Evolutionary conservation across 1,140 invertebrate species (phyloP).

Genomic region (Drosophila navojoa): DNA sequence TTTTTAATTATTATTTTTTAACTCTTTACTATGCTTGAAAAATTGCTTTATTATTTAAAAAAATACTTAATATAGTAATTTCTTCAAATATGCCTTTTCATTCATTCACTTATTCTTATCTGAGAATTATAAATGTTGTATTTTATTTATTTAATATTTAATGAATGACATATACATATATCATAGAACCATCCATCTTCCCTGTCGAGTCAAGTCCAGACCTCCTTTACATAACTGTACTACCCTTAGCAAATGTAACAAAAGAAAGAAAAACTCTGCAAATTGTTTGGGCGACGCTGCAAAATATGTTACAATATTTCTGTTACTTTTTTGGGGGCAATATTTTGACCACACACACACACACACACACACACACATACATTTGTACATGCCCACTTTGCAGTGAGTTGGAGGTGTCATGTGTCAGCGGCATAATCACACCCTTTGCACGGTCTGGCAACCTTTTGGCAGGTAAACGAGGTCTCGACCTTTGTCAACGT

Average conservation of each 20-base stretch:
- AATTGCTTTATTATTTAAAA: too few relatives aligned
- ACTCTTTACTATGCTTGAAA: too few relatives aligned
- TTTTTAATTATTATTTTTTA: too few relatives aligned
- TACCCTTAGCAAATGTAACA: neutral
- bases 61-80: too few relatives aligned
- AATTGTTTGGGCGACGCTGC: conserved; percentile 30
- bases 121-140: too few relatives aligned
- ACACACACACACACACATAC: conserved; percentile 17
- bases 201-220: neutral
- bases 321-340: conserved; percentile 53
- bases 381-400: neutral
- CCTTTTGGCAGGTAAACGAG: conserved; percentile 63
- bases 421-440: conserved; percentile 78
- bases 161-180: too few relatives aligned
- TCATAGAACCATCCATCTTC: too few relatives aligned
- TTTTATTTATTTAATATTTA: too few relatives aligned
- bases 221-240: neutral
- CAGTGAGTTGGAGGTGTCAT: conserved; percentile 61
- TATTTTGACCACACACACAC: conserved; percentile 59
- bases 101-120: too few relatives aligned
- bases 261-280: neutral
- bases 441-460: conserved; percentile 56
- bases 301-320: conserved; percentile 70
- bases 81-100: too few relatives aligned
- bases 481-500: conserved; percentile 72